Base-by-base conservation (phyloP, 1,140 invertebrate genomes). In the Drosophila setifemur region DNA sequence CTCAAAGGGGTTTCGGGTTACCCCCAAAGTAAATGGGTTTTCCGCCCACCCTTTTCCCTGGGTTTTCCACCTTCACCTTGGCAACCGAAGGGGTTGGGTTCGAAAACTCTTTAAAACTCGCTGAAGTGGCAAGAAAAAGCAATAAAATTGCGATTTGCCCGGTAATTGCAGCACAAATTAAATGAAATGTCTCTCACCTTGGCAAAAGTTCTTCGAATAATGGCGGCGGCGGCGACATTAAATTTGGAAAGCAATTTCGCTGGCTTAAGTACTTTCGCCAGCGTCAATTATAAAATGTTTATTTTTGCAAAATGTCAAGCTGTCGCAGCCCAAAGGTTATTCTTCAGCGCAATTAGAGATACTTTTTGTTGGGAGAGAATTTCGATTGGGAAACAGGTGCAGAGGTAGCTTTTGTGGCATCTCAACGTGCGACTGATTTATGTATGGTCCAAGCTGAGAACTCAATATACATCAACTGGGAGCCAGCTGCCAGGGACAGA, bases 361-460 rank as follows among this genome's bases (percentile, higher is more conserved):
- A 19, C 28, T 16, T 45, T 26, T 63, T 14, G 5, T n/a, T n/a
- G n/a, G n/a, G n/a, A n/a, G 14, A 40, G 14, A 39, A 37, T 63
- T 55, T 23, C 60, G 63, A 6, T 16, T 61, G 23, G n/a, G n/a
- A 16, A 42, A 9, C 19, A 57, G 19, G 31, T 11, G 11, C 39
- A 18, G 39, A n/a, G n/a, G n/a, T n/a, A n/a, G n/a, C n/a, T 28
- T 50, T 31, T 70, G 69, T 63, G 35, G 25, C 58, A 50, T 23
- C 42, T 48, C 47, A 50, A 53, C 37, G 28, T 49, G 72, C 25
- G 53, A 4, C 47, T 85, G 79, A 83, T 83, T 83, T 85, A 85
- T 83, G 79, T 37, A 12, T 48, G 52, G 18, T 35, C 14, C 7
- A 37, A 50, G 29, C 53, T 43, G 23, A 69, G 55, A 81, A 72